Percentiles rank a stretch among this genome's conserved stretches.
Evolutionary conservation across 2,888 invertebrate species (phyloP).

Genomic region (Schizotus pectinicornis): DNA sequence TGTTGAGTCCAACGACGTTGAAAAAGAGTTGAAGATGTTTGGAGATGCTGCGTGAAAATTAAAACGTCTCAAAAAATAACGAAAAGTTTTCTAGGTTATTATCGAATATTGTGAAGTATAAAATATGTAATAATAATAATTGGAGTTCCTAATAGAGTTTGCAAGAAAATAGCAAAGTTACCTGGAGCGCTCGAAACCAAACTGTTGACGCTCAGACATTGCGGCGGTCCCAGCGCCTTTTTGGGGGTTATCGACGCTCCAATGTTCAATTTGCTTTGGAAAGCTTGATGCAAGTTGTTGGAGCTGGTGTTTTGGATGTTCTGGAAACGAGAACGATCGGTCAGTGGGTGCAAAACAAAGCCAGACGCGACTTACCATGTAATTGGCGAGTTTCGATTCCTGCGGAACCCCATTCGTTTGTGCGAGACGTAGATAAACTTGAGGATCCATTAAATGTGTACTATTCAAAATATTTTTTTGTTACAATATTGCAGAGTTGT

Average conservation of each 20-base stretch:
- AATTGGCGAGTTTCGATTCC: conserved; percentile 84
- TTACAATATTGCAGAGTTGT: conserved; percentile 12
- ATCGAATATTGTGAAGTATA: too few relatives aligned
- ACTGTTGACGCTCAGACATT: conserved; percentile 35
- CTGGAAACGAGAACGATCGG: conserved; percentile 30
- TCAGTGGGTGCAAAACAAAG: neutral
- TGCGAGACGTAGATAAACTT: conserved; percentile 72
- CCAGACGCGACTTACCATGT: conserved; percentile 68
- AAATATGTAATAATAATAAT: too few relatives aligned
- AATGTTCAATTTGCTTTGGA: conserved; percentile 47
- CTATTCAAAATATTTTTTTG: conserved; percentile 5
- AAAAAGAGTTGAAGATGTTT: conserved; percentile 55
- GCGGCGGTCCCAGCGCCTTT: conserved; percentile 63
- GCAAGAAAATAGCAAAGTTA: neutral
- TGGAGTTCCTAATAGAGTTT: too few relatives aligned
- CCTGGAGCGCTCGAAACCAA: conserved; percentile 32
- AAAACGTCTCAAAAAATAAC: too few relatives aligned
- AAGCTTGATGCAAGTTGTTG: conserved; percentile 48
- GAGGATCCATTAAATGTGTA: conserved; percentile 72
- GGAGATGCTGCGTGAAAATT: conserved; percentile 46
- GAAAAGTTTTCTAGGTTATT: too few relatives aligned
- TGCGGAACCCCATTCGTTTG: conserved; percentile 78
- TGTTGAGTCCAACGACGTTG: conserved; percentile 46
- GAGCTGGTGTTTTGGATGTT: conserved; percentile 48
- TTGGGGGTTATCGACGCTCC: conserved; percentile 53